These are phyloP conservation scores for Ormyrus pomaceus DNA, from an alignment of 2,888 invertebrate genomes.

Conservation along the genomic window DNA sequence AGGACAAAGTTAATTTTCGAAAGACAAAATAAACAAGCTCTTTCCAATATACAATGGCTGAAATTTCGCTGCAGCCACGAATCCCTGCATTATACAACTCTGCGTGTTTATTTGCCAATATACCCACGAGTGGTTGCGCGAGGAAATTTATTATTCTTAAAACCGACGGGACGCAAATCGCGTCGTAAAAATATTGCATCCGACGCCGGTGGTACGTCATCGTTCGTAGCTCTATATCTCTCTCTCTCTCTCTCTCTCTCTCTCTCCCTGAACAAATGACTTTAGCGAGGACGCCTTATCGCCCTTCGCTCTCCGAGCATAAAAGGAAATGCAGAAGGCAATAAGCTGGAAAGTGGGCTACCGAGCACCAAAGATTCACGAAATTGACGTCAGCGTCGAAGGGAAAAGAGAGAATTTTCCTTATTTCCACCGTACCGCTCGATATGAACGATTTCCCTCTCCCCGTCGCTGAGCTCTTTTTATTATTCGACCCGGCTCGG, in stretches of 20 bases:
- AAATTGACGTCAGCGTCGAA: constrained; percentile 9
- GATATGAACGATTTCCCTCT: constrained; percentile 12
- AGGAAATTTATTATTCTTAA: constrained; percentile 24
- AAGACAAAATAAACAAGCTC: background rate
- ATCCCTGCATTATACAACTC: background rate
- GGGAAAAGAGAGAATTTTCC: background rate
- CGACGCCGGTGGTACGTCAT: background rate
- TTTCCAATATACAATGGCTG: background rate
- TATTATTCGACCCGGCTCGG: constrained; percentile 33
- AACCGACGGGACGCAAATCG: background rate
- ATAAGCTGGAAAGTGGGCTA: constrained; percentile 51
- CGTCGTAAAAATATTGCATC: constrained; percentile 35
- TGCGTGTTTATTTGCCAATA: constrained; percentile 14
- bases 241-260: background rate
- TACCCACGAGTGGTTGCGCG: background rate
- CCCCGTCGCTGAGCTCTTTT: constrained; percentile 17
- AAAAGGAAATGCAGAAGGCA: constrained; percentile 12
- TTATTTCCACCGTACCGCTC: background rate
- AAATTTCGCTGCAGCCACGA: too few relatives aligned
- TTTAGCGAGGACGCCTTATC: background rate
- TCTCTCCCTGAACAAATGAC: constrained; percentile 36
- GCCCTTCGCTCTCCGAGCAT: background rate
- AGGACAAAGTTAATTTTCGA: too few relatives aligned
- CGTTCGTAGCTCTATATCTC: background rate
- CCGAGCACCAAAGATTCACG: constrained; percentile 1